Conservation (phyloP, 2,888 invertebrate species). For the Dichetophora obliterata region DNA sequence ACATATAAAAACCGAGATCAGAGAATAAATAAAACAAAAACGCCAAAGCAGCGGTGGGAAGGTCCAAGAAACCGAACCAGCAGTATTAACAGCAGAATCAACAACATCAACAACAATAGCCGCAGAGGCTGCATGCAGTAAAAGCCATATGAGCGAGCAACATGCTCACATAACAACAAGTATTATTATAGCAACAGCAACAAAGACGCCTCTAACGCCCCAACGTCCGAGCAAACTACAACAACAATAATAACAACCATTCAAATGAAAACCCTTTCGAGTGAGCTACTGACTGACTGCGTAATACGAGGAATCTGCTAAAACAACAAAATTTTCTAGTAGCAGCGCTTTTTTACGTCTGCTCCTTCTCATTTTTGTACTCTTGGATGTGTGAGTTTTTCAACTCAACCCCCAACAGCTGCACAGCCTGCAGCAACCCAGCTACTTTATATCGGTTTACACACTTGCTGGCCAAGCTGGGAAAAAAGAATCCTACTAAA, state of each 20-base stretch:
- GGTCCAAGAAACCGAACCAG: too few relatives aligned
- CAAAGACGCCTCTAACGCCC: neutral
- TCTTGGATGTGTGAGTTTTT: neutral
- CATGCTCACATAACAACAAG: conserved; percentile 32
- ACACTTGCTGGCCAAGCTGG: neutral
- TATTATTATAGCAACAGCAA: neutral
- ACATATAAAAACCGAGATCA: conserved; percentile 59
- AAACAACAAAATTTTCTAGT: conserved; percentile 20
- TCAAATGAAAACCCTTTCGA: conserved; percentile 11
- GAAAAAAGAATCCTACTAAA: neutral
- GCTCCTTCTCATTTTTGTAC: neutral
- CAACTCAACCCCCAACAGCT: neutral
- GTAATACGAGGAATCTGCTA: conserved; percentile 25
- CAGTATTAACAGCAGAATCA: neutral
- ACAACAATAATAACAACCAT: neutral
- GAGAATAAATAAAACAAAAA: conserved; percentile 14
- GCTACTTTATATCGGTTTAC: conserved; percentile 10
- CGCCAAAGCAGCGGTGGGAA: too few relatives aligned
- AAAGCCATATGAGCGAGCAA: conserved; percentile 29
- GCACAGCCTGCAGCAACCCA: neutral
- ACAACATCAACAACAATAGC: neutral
- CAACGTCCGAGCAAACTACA: too few relatives aligned
- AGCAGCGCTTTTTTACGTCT: neutral
- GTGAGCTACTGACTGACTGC: neutral
- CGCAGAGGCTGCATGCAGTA: neutral